Evolutionary conservation across 1,140 invertebrate species (phyloP).

Genomic region (Drosophila pandora): DNA sequence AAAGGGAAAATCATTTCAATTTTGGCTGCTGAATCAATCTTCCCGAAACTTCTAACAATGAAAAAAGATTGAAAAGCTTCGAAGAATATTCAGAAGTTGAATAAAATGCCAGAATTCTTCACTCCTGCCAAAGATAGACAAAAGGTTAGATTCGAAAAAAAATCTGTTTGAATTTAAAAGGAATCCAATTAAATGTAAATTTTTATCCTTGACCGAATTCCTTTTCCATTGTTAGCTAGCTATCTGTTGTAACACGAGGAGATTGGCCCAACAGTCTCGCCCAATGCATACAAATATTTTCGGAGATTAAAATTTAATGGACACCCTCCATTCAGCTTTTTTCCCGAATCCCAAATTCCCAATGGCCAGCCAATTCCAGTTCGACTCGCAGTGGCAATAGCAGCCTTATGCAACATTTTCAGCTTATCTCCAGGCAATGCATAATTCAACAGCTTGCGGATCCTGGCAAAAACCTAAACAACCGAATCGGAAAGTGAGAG

Average conservation of each 20-base stretch:
- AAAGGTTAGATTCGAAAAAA: slow-evolving; percentile 16
- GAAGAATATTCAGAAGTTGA: background rate
- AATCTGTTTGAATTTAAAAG: slow-evolving; percentile 9
- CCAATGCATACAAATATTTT: slow-evolving; percentile 46
- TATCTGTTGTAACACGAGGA: slow-evolving; percentile 15
- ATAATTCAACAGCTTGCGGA: slow-evolving; percentile 70
- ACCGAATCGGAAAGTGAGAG: slow-evolving; percentile 8
- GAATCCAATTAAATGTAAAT: slow-evolving; percentile 44
- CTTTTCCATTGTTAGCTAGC: slow-evolving; percentile 15
- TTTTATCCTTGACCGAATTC: slow-evolving; percentile 30
- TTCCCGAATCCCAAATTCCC: slow-evolving; percentile 4
- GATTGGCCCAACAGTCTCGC: slow-evolving; percentile 19
- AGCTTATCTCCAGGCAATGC: slow-evolving; percentile 62
- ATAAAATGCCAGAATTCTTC: slow-evolving; percentile 7
- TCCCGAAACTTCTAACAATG: background rate
- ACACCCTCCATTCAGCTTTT: slow-evolving; percentile 10
- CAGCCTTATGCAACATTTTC: slow-evolving; percentile 56
- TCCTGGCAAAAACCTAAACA: slow-evolving; percentile 40
- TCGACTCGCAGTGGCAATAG: slow-evolving; percentile 23
- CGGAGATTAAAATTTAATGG: slow-evolving; percentile 67
- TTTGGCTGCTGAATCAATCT: background rate
- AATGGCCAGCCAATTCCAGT: slow-evolving; percentile 32
- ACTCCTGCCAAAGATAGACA: background rate
- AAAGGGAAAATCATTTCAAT: background rate
- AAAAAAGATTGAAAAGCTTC: background rate